phyloP scores from a whole-genome alignment of 1,140 invertebrate species.

The Drosophila subpulchrella region DNA sequence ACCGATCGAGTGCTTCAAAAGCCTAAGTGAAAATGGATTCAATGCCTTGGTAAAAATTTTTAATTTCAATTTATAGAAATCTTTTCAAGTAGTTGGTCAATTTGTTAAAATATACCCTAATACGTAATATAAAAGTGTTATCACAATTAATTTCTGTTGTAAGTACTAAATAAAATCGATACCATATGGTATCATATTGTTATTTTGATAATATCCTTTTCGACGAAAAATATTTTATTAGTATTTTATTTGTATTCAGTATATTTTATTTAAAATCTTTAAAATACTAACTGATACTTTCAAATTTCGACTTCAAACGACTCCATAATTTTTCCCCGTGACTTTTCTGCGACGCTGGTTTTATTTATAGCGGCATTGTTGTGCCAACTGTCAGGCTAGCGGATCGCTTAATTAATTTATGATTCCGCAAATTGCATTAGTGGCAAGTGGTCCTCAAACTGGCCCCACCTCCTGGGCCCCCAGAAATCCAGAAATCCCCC shows the following conservation, averaged over 20 bases:
- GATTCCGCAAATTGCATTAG: constrained; percentile 78
- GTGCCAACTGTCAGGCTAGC: constrained; percentile 74
- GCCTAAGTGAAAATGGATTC: too few species aligned
- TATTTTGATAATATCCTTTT: too few species aligned
- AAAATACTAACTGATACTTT: neutral
- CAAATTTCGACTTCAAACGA: neutral
- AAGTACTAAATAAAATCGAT: too few species aligned
- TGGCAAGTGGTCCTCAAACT: constrained; percentile 32
- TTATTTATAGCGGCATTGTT: constrained; percentile 77
- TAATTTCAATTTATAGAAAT: too few species aligned
- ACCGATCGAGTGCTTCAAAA: too few species aligned
- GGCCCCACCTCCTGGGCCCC: neutral
- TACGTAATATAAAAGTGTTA: too few species aligned
- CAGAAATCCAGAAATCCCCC: neutral
- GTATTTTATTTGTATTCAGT: neutral
- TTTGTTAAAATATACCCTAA: too few species aligned
- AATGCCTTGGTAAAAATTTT: too few species aligned
- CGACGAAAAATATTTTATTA: too few species aligned
- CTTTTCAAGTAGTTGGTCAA: too few species aligned
- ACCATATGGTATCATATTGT: too few species aligned
- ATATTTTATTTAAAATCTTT: neutral
- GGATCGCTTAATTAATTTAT: constrained; percentile 79
- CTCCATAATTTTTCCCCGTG: constrained; percentile 14
- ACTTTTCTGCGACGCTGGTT: constrained; percentile 43
- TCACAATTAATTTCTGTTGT: too few species aligned